Conservation (phyloP, 2,797 vertebrate species). For the Gadopsis marmoratus region DNA sequence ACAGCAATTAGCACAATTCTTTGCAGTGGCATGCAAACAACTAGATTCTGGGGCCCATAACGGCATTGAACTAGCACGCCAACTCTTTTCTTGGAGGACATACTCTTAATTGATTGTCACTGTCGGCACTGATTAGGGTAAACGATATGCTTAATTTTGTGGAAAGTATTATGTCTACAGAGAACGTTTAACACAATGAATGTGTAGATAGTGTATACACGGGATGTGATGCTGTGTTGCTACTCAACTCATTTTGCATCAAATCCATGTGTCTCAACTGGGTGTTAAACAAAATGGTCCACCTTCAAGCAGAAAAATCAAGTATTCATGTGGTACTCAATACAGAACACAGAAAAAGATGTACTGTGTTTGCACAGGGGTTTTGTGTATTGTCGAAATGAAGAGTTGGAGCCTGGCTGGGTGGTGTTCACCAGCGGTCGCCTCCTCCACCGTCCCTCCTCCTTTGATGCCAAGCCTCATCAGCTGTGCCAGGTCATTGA, state of each 20-base stretch:
- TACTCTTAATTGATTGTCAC: constrained; percentile 5
- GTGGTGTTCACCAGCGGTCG: constrained; percentile 90
- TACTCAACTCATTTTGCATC: background rate
- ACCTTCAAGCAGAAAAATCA: background rate
- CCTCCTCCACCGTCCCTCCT: constrained; percentile 94
- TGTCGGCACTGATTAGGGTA: background rate
- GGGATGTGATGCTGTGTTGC: background rate
- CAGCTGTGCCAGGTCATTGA: constrained; percentile 98
- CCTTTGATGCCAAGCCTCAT: constrained; percentile 97
- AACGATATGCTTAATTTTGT: background rate
- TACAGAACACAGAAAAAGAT: background rate
- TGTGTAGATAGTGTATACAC: background rate
- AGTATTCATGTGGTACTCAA: background rate
- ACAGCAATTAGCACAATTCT: background rate
- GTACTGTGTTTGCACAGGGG: constrained; percentile 84
- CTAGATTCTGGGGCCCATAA: background rate
- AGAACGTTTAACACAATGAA: background rate
- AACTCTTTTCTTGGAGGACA: constrained; percentile 9
- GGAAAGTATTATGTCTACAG: background rate
- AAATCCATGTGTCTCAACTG: background rate
- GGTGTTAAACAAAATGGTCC: background rate
- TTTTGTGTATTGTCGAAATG: constrained; percentile 98
- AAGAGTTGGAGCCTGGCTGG: constrained; percentile 97
- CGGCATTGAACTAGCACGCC: background rate
- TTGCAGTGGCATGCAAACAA: background rate